These are phyloP conservation scores for Oreochromis aureus DNA, from an alignment of 2,113 vertebrate species.

Conservation along the genomic window DNA sequence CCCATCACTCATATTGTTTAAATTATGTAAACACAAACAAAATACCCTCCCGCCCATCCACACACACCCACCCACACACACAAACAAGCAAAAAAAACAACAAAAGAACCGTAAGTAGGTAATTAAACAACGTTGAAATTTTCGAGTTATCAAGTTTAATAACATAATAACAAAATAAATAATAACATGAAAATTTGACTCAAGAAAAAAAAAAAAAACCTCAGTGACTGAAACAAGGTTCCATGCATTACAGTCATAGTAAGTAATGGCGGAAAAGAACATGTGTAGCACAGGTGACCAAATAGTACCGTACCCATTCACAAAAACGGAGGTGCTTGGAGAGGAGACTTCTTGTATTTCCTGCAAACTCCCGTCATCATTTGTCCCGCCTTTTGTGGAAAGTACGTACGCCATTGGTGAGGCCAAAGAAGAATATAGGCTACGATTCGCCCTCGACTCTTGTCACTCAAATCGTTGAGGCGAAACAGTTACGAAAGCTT, in stretches of 20 bases:
- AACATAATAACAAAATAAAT: no score
- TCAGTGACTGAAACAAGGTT: background rate
- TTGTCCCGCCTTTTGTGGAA: background rate
- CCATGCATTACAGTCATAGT: background rate
- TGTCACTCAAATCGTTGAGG: background rate
- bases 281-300: background rate
- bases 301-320: background rate
- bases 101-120: background rate
- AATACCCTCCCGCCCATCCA: background rate
- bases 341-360: background rate
- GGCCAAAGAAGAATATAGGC: rapidly evolving
- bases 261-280: background rate
- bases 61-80: no score
- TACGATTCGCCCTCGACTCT: background rate
- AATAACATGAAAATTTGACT: background rate
- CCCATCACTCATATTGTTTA: background rate
- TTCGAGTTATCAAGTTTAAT: background rate
- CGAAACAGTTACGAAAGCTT: background rate
- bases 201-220: background rate
- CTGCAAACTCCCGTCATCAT: background rate
- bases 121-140: background rate
- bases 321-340: background rate
- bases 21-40: background rate
- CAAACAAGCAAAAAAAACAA: background rate
- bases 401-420: slow-evolving; percentile 14